These are phyloP conservation scores for Spheniscus humboldti DNA, from an alignment of 2,797 vertebrate genomes.

Conservation along the genomic window DNA sequence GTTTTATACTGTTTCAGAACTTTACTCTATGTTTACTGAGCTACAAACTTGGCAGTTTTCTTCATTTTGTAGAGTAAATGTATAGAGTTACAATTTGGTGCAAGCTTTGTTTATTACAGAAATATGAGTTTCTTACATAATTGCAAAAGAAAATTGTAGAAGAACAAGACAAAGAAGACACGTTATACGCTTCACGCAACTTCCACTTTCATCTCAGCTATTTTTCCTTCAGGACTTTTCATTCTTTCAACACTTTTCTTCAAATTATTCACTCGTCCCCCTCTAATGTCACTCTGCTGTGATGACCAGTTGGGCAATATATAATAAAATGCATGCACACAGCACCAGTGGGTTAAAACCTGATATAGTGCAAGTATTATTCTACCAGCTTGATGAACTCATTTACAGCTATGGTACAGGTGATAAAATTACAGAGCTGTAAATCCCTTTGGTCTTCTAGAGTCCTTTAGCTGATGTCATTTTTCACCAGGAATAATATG, in stretches of 20 bases:
- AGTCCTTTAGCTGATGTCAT: slow-evolving; percentile 58
- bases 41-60: background rate
- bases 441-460: slow-evolving; percentile 56
- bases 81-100: background rate
- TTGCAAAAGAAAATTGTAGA: background rate
- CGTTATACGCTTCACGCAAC: rapidly evolving
- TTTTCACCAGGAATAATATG: slow-evolving; percentile 62
- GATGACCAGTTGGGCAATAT: background rate
- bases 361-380: slow-evolving; percentile 24
- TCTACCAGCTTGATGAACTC: slow-evolving; percentile 48
- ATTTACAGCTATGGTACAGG: slow-evolving; percentile 39
- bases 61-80: background rate
- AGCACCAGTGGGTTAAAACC: slow-evolving; percentile 11
- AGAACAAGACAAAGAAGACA: background rate
- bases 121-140: background rate
- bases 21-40: background rate
- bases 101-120: background rate
- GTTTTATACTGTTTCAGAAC: background rate
- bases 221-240: background rate
- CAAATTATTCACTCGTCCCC: background rate
- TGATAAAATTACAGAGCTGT: slow-evolving; percentile 65
- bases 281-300: background rate
- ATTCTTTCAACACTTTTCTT: background rate
- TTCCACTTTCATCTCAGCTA: background rate
- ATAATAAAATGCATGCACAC: background rate